Base-by-base conservation (phyloP, 2,888 invertebrate species). In the Choristoneura rosaceana region DNA sequence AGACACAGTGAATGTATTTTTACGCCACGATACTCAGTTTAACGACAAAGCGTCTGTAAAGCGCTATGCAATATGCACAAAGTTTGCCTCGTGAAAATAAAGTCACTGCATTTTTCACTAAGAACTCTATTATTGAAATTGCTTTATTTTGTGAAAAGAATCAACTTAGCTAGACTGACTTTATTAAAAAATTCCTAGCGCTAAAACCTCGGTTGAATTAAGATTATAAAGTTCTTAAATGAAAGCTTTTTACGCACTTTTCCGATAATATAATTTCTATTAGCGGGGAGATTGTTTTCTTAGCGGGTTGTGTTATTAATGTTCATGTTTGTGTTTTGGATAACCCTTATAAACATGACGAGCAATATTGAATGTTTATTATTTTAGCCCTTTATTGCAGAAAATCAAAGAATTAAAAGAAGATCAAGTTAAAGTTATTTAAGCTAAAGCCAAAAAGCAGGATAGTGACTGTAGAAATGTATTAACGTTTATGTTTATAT, bases 161-260 rank as follows among this genome's bases (percentile, higher is more conserved):
- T 15, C 7, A 4, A 55, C 25, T n/a, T 62, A 5, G 8, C 52
- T 52, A 8, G 4, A n/a, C 41, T 33, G 65, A 41, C 47, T 64
- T 64, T 47, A 64, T 59, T 70, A 59, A 59, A 59, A 34, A 55
- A 70, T 60, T 70, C 64, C 50, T 59, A 12, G 47, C 41, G 15
- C 50, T 58, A 50, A 65, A 59, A 59, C 15, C 64, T 59, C n/a
- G 47, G 47, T 60, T 41, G 41, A 60, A 47, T 17, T 45, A 63
- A 52, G 9, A 5, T 52, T 17, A 52, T 17, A 17, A 17, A 14
- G 17, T 58, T 17, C 47, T 38, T 34, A 58, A 68, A 14, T 25
- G 25, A 63, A 38, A 63, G 62, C 55, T 63, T 33, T 69, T 41
- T 4, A 45, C 52, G 52, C 43, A 43, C 41, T 61, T 61, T 52